Conservation (phyloP, 2,113 vertebrate genomes). For the Poicephalus gulielmi region DNA sequence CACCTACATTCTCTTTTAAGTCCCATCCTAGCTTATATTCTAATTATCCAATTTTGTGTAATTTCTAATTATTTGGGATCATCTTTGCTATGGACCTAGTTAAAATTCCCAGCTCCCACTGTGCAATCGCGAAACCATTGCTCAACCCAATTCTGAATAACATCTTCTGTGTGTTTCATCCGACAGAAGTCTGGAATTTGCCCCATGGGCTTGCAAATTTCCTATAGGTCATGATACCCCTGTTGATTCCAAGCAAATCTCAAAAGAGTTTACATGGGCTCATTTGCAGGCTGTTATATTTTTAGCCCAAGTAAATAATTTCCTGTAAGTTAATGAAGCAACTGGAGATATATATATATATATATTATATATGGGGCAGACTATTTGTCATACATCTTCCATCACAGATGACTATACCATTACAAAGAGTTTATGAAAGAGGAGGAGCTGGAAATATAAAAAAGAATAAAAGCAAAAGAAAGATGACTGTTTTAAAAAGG, state of each 20-base stretch:
- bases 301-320: neutral
- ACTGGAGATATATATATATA: neutral
- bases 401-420: neutral
- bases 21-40: neutral
- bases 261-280: neutral
- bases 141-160: neutral
- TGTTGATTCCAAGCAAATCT: neutral
- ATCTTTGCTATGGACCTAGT: neutral
- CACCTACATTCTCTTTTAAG: neutral
- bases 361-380: neutral
- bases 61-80: neutral
- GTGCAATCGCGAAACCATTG: neutral
- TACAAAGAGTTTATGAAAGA: neutral
- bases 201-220: neutral
- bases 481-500: neutral
- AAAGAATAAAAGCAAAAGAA: neutral
- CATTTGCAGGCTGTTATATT: neutral
- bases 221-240: fast-evolving
- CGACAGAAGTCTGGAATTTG: neutral
- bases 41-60: neutral
- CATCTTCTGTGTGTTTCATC: neutral
- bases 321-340: neutral
- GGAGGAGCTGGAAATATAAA: neutral
- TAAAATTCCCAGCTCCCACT: neutral
- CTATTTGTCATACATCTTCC: neutral